A percentile compares a stretch with the other conserved stretches of the same genome.
phyloP scores from a whole-genome alignment of 53 echinoderm and acorn worm species.

The Echinometra lucunter region DNA sequence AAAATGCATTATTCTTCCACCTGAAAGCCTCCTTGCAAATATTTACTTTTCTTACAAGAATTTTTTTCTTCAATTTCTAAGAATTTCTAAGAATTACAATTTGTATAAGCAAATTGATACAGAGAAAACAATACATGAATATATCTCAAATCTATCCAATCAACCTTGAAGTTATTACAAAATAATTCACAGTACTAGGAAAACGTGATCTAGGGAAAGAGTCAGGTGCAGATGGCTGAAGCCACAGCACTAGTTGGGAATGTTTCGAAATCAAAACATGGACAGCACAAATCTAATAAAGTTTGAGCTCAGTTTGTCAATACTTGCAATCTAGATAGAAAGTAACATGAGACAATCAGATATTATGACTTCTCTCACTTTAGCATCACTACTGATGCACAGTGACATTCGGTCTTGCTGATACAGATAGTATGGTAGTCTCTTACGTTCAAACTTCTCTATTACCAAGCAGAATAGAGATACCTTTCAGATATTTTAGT shows the following conservation, averaged over 20 bases:
- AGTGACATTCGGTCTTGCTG: not conserved
- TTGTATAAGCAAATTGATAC: not conserved
- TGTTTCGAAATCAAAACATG: not conserved
- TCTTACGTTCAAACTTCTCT: not conserved
- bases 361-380: conserved; percentile 40
- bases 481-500: too few relatives aligned
- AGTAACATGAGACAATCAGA: conserved; percentile 41
- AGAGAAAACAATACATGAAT: not conserved
- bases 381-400: not conserved
- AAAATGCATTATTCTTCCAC: not conserved
- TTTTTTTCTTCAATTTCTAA: too few relatives aligned
- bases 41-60: too few relatives aligned
- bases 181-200: too few relatives aligned
- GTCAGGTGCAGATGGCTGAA: not conserved
- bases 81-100: not conserved
- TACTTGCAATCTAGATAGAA: conserved; percentile 3
- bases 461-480: too few relatives aligned
- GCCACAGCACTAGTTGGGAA: not conserved
- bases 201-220: not conserved
- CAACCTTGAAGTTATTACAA: too few relatives aligned
- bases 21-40: not conserved
- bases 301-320: conserved; percentile 1
- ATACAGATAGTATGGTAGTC: not conserved
- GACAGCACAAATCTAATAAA: not conserved
- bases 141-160: not conserved